Evolutionary conservation across 2,797 vertebrate genomes (phyloP), one percentile per base, ranked within the genome.

Genomic region (Gymnodraco acuticeps): DNA sequence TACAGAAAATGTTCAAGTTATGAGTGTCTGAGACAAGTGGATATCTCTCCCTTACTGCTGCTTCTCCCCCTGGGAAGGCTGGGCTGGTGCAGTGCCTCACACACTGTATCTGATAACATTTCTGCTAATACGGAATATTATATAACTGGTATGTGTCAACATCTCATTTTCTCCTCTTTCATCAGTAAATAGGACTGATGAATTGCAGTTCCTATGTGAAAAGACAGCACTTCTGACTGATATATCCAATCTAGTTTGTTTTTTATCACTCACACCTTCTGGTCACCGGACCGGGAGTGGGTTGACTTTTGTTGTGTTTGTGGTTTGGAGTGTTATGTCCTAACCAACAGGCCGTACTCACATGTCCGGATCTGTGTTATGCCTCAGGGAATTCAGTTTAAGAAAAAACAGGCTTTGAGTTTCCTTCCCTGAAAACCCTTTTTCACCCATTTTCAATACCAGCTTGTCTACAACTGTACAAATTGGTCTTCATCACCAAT

Each of bases 121-220:
- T 77, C 76, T 16, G 62, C 82, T 85, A 84, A 86, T 91, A 87
- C 87, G 87, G 87, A 82, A 88, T 84, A 89, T 87, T 88, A 82
- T 80, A 76, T 76, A 84, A 85, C 83, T 85, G 58, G 10, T 78
- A 75, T 72, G 64, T 81, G 75, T 87, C 80, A 67, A 67, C 41
- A 56, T 86, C 70, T 84, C 59, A 82, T 89, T 89, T 83, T 73
- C 56, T 75, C 56, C 51, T 8, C 42, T 87, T 83, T 89, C 80
- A 83, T 83, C 81, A 77, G 80, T 69, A 75, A 85, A 87, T 41
- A 62, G 62, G 43, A 33, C 51, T 77, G 79, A 87, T 77, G 82
- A 88, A 91, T 80, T 80, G 58, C 54, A 60, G 82, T 89, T 82
- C 58, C 45, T 68, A 47, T 73, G 41, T 73, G 41, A 84, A 80